Conservation (phyloP, 2,113 vertebrate species). For the Alligator sinensis region DNA sequence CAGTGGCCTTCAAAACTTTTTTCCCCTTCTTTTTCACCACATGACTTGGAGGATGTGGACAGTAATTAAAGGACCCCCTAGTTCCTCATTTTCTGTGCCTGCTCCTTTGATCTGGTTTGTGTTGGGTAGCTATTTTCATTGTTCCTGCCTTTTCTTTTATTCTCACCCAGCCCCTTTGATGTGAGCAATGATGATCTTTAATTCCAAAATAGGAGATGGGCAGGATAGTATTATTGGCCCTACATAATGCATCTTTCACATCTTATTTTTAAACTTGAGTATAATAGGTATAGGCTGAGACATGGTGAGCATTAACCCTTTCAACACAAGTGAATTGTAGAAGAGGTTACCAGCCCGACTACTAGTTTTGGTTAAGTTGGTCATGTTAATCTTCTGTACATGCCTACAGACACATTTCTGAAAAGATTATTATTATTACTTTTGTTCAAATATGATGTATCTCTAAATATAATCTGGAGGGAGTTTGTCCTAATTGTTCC, state of each 20-base stretch:
- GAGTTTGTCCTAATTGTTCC: slow-evolving; percentile 83
- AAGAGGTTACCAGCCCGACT: slow-evolving; percentile 21
- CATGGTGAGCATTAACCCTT: slow-evolving; percentile 59
- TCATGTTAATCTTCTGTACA: slow-evolving; percentile 37
- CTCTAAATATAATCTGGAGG: slow-evolving; percentile 80
- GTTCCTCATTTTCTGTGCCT: slow-evolving; percentile 89
- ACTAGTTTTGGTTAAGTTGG: not conserved
- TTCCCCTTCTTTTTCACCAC: slow-evolving; percentile 82
- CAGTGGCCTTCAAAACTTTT: slow-evolving; percentile 90
- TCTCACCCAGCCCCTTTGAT: slow-evolving; percentile 87
- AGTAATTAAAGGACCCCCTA: slow-evolving; percentile 97
- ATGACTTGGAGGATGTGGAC: slow-evolving; percentile 90
- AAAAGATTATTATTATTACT: slow-evolving; percentile 51
- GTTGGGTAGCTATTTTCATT: slow-evolving; percentile 87
- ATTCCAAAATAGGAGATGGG: slow-evolving; percentile 85
- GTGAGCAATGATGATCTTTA: slow-evolving; percentile 89
- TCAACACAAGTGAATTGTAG: not conserved
- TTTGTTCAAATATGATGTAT: slow-evolving; percentile 68
- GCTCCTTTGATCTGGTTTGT: slow-evolving; percentile 94
- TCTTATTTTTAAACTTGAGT: slow-evolving; percentile 83
- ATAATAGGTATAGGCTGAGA: slow-evolving; percentile 74
- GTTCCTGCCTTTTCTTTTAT: slow-evolving; percentile 89
- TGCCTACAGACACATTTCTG: slow-evolving; percentile 16
- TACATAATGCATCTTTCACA: slow-evolving; percentile 82
- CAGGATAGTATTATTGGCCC: slow-evolving; percentile 78